A percentile compares a stretch with the other conserved stretches of the same genome.
Conservation (phyloP, 2,113 vertebrate species). For the Prionailurus bengalensis region DNA sequence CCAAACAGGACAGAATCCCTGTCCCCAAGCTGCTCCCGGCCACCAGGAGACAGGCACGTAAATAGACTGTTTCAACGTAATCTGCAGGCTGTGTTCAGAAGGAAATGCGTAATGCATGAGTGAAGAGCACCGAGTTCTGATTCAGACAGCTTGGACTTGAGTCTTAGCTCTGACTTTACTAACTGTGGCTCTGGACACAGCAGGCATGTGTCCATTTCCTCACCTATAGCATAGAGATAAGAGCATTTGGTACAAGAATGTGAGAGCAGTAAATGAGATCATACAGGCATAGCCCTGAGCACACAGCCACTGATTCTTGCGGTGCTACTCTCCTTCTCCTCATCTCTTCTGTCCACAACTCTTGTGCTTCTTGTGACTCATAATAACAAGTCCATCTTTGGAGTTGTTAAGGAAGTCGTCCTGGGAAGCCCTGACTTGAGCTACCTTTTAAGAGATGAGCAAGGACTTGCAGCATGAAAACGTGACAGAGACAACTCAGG, state of each 20-base stretch:
- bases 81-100: background rate
- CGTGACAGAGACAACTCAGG: background rate
- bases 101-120: background rate
- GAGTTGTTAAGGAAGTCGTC: background rate
- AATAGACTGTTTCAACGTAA: background rate
- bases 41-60: background rate
- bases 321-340: too few relatives aligned
- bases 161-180: background rate
- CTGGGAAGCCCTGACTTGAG: background rate
- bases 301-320: fast-evolving
- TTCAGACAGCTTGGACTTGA: background rate
- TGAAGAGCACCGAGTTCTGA: background rate
- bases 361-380: background rate
- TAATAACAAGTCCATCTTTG: background rate
- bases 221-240: background rate
- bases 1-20: background rate
- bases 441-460: background rate
- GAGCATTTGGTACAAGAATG: fast-evolving
- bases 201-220: background rate
- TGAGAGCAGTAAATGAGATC: background rate
- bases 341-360: background rate
- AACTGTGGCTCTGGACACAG: background rate
- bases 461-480: background rate
- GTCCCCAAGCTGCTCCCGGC: background rate
- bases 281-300: background rate